Conservation (phyloP, 2,888 invertebrate genomes). For the Deilephila elpenor region DNA sequence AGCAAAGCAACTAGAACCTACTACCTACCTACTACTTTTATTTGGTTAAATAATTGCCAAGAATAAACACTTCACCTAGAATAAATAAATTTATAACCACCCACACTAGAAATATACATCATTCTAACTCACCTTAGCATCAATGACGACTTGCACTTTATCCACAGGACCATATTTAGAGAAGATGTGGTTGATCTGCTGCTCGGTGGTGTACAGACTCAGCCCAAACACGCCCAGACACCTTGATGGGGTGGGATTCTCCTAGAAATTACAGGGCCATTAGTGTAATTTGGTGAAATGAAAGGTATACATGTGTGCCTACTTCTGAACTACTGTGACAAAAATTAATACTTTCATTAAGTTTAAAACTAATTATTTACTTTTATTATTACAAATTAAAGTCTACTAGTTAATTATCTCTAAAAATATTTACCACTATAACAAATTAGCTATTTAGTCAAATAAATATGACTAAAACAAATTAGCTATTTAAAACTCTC, state of each 20-base stretch:
- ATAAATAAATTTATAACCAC: too few species aligned
- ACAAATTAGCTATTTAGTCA: neutral
- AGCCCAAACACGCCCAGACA: conserved; percentile 98
- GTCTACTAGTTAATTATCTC: neutral
- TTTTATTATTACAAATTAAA: neutral
- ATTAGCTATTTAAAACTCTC: neutral
- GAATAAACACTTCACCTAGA: too few species aligned
- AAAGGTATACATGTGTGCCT: neutral
- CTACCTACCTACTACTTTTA: too few species aligned
- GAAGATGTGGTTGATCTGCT: conserved; percentile 96
- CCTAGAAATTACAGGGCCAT: conserved; percentile 67
- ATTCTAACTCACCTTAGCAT: conserved; percentile 90
- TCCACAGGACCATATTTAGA: conserved; percentile 96
- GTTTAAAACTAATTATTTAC: neutral
- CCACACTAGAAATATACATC: neutral
- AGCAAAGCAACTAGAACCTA: too few species aligned
- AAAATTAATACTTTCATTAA: neutral
- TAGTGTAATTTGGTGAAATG: conserved; percentile 4
- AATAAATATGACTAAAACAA: neutral
- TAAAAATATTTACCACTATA: neutral
- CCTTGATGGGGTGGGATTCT: conserved; percentile 93
- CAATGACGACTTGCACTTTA: conserved; percentile 96
- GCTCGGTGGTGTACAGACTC: conserved; percentile 96
- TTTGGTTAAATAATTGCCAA: too few species aligned
- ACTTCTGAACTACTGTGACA: neutral